phyloP scores from a whole-genome alignment of 2,888 invertebrate genomes.

The Pterostichus niger region DNA sequence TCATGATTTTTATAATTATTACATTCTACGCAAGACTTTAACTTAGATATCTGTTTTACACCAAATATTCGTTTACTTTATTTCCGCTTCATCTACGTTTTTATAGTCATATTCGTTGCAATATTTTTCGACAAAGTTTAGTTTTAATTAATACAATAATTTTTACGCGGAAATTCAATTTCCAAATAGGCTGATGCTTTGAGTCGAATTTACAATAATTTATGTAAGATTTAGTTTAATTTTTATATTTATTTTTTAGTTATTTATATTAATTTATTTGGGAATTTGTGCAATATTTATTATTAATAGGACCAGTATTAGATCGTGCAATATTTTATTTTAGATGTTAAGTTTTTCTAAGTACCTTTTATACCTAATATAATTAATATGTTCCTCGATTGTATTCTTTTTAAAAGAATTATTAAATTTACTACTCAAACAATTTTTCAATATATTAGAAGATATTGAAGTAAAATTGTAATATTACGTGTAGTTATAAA shows the following conservation, averaged over 20 bases:
- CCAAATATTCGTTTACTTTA: constrained; percentile 28
- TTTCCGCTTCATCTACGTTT: constrained; percentile 3
- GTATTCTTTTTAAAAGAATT: constrained; percentile 3
- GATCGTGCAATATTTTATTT: constrained; percentile 62
- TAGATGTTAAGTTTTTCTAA: constrained; percentile 51
- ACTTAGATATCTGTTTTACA: background rate
- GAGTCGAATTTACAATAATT: constrained; percentile 19
- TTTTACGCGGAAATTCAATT: background rate
- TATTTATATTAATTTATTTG: constrained; percentile 64
- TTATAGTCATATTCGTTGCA: constrained; percentile 31
- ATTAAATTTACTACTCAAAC: background rate
- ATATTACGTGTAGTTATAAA: constrained; percentile 24
- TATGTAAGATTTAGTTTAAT: constrained; percentile 35
- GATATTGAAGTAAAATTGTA: constrained; percentile 28
- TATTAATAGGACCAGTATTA: constrained; percentile 61
- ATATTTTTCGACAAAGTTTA: constrained; percentile 33
- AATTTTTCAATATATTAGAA: constrained; percentile 1
- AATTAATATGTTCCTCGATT: constrained; percentile 40
- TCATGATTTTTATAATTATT: background rate
- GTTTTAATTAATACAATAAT: constrained; percentile 6
- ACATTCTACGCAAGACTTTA: background rate
- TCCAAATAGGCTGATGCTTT: constrained; percentile 8
- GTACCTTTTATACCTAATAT: constrained; percentile 55
- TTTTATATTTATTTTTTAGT: constrained; percentile 48
- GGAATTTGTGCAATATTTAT: constrained; percentile 65